Conservation (phyloP, 2,888 invertebrate species). For the Pammene aurita region DNA sequence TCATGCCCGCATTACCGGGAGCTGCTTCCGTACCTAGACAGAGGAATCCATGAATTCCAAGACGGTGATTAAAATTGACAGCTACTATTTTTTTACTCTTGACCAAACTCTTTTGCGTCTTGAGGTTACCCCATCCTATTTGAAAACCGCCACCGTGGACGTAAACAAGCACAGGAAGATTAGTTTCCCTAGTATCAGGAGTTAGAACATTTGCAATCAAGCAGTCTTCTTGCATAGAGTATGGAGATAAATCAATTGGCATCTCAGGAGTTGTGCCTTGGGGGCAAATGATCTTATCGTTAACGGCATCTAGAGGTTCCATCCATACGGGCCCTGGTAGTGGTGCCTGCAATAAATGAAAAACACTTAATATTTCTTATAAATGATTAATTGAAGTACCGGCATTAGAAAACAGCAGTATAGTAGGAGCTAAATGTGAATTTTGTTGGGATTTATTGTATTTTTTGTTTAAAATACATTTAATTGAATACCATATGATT, state of each 20-base stretch:
- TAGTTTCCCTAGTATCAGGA: conserved; percentile 49
- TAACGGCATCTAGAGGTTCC: conserved; percentile 26
- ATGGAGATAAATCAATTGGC: background rate
- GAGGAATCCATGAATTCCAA: conserved; percentile 54
- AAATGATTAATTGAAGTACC: no score
- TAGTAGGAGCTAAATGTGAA: no score
- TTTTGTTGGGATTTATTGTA: no score
- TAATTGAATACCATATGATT: no score
- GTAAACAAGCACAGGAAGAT: conserved; percentile 52
- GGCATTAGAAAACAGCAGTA: no score
- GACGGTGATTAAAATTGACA: conserved; percentile 50
- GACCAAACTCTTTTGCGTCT: conserved; percentile 41
- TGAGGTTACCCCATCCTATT: conserved; percentile 43
- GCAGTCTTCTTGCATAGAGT: conserved; percentile 35
- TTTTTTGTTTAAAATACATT: no score
- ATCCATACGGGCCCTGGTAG: conserved; percentile 27
- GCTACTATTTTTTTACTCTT: conserved; percentile 43
- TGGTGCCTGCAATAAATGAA: no score
- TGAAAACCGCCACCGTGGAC: conserved; percentile 55
- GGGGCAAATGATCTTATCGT: conserved; percentile 25
- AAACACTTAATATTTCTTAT: no score
- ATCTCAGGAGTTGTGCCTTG: conserved; percentile 14
- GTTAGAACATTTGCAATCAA: conserved; percentile 45
- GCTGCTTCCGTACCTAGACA: conserved; percentile 54
- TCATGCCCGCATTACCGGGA: conserved; percentile 65